Percentiles rank a stretch among this genome's conserved stretches.
phyloP scores from a whole-genome alignment of 2,113 vertebrate genomes.

The Falco punctatus region DNA sequence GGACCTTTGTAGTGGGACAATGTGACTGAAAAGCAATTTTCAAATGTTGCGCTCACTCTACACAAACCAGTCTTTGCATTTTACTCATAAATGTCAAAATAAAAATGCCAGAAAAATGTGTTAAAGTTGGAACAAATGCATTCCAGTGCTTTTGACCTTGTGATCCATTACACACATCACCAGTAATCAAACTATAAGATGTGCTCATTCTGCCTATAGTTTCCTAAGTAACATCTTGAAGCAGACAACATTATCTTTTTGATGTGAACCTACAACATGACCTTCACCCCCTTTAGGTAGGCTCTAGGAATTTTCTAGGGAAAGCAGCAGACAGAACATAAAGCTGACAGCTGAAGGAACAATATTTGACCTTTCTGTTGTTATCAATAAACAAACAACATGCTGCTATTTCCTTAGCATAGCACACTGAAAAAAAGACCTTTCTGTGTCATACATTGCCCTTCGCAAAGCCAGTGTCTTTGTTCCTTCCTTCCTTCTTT shows the following conservation, averaged over 20 bases:
- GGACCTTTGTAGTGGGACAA: neutral
- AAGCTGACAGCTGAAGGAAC: neutral
- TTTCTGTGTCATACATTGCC: neutral
- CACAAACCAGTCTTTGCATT: neutral
- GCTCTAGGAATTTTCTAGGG: neutral
- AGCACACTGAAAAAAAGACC: neutral
- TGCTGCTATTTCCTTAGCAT: neutral
- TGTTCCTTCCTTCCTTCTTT: neutral
- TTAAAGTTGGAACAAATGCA: neutral
- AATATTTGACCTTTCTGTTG: neutral
- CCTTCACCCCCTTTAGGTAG: neutral
- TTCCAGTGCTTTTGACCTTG: neutral
- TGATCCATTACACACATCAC: neutral
- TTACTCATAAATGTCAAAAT: neutral
- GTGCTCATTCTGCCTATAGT: neutral
- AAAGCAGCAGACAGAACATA: neutral
- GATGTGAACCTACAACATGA: neutral
- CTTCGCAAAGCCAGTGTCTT: neutral
- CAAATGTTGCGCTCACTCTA: neutral
- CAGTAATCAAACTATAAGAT: neutral
- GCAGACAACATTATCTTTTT: neutral
- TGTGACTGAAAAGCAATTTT: neutral
- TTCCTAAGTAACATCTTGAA: neutral
- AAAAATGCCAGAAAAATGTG: neutral
- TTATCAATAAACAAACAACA: conserved; percentile 9